Evolutionary conservation across 2,797 vertebrate species (phyloP).

Genomic region (Iguana delicatissima): DNA sequence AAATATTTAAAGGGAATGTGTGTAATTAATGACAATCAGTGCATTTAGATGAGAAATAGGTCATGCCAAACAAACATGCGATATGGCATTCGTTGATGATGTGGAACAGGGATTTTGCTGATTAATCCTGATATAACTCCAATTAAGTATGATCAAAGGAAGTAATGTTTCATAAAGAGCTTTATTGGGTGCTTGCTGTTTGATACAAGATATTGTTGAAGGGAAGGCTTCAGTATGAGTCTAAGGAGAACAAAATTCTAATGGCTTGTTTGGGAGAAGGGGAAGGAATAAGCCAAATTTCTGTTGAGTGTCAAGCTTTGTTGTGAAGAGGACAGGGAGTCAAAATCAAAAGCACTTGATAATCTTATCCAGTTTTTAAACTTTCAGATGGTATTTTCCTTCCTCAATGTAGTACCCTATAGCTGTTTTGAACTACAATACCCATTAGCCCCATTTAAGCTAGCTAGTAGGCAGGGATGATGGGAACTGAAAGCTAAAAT

Average conservation of each 20-base stretch:
- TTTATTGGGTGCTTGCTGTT: neutral
- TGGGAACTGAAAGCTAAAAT: neutral
- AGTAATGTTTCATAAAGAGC: neutral
- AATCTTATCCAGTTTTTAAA: neutral
- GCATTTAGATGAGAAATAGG: neutral
- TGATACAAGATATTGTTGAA: neutral
- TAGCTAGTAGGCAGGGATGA: neutral
- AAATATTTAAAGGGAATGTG: constrained; percentile 27
- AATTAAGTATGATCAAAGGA: constrained; percentile 32
- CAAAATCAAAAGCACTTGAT: neutral
- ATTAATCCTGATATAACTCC: constrained; percentile 29
- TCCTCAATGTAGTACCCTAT: neutral
- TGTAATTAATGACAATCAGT: constrained; percentile 21
- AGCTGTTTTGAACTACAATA: neutral
- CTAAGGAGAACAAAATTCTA: neutral
- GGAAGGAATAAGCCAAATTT: neutral
- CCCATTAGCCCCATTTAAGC: neutral
- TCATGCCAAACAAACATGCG: neutral
- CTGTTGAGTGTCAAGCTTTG: no score
- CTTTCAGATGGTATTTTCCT: neutral
- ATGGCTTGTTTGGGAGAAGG: neutral
- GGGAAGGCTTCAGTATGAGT: neutral
- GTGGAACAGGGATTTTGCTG: constrained; percentile 12
- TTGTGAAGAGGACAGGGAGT: no score
- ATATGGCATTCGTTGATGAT: constrained; percentile 17